Base-by-base conservation (phyloP, 2,113 vertebrate genomes). In the Poecilia latipinna region DNA sequence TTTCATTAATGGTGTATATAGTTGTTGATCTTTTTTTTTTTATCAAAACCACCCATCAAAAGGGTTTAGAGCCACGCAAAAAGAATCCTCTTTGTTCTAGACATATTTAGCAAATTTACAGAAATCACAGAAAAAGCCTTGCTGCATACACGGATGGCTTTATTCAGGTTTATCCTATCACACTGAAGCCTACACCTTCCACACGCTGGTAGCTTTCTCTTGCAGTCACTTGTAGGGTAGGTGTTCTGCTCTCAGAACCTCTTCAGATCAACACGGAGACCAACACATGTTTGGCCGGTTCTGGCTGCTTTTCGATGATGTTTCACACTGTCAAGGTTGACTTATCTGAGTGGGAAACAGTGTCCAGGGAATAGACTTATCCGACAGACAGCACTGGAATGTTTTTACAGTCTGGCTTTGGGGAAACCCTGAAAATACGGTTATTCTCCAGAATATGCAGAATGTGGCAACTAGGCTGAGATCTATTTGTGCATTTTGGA, bases 311-410 rank as follows among this genome's bases (percentile, higher is more conserved):
- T 93, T 73, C 84, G 79, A 82, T 88, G 87, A 90, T 90, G 83
- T 86, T 92, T 90, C 89, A 89, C 89, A 90, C 91, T 88, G 88
- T 91, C 90, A 78, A 82, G 86, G 86, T 87, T 88, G 90, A 93
- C 87, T 91, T 89, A 89, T 90, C 87, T 74, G 88, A 90, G 90
- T 70, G 72, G 74, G 78, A 60, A 66, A 84, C 86, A 17, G 63
- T 85, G 86, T 86, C 82, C 67, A 82, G 82, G 89, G 87, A 90
- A 88, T 86, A 92, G 79, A 88, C 74, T 66, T 80, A 79, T 87
- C 82, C 84, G 68, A 76, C 72, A 79, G 82, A 89, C 87, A 77
- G 85, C 76, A 82, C 75, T 87, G 84, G 88, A 92, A 92, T 90
- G 91, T 93, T 90, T 88, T 89, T 77, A 88, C 86, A 89, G 82